phyloP scores from a whole-genome alignment of 2,888 invertebrate genomes.

The Apodemia hepburni region DNA sequence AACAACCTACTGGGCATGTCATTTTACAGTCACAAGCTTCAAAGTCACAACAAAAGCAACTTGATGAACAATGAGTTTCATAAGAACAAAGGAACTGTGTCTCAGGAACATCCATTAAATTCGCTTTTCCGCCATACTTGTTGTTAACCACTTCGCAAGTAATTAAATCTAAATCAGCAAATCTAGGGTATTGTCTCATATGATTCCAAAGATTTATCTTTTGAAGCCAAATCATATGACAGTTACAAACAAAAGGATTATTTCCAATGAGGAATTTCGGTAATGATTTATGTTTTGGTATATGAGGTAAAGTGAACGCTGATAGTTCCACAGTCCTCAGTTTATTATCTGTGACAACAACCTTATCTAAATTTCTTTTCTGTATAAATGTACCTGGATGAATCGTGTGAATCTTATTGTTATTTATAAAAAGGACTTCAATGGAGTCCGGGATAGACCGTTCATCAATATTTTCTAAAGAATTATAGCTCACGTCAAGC shows the following conservation, averaged over 20 bases:
- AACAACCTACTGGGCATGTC: constrained; percentile 91
- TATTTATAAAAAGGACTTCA: constrained; percentile 86
- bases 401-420: constrained; percentile 86
- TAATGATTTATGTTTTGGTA: constrained; percentile 83
- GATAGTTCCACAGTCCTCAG: constrained; percentile 86
- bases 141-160: constrained; percentile 87
- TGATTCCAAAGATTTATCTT: constrained; percentile 88
- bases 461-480: constrained; percentile 84
- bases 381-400: constrained; percentile 86
- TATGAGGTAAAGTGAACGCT: constrained; percentile 84
- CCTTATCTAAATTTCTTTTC: constrained; percentile 86
- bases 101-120: constrained; percentile 84
- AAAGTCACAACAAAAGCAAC: constrained; percentile 93
- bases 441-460: constrained; percentile 87
- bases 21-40: constrained; percentile 95
- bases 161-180: constrained; percentile 88
- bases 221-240: constrained; percentile 92
- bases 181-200: constrained; percentile 86
- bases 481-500: constrained; percentile 88
- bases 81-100: constrained; percentile 91
- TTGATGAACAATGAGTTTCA: constrained; percentile 89
- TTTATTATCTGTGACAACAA: constrained; percentile 88
- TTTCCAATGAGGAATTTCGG: constrained; percentile 90
- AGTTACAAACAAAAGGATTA: constrained; percentile 93
- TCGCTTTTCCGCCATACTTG: constrained; percentile 82